Percentiles rank a stretch among this genome's conserved stretches.
Conservation (phyloP, 2,113 vertebrate genomes). For the Platycercus adscitus region DNA sequence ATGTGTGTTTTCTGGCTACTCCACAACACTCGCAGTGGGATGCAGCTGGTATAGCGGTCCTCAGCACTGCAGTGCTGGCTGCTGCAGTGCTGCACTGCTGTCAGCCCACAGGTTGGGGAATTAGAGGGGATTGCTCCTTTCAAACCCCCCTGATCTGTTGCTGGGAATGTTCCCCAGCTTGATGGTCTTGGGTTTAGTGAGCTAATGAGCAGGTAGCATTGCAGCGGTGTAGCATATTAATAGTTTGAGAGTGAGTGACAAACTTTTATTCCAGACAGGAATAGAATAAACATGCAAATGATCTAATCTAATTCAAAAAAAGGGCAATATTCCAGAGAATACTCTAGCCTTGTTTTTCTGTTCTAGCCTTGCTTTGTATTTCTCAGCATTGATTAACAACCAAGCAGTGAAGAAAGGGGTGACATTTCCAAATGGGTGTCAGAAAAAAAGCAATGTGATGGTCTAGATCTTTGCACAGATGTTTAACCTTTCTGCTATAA, state of each 20-base stretch:
- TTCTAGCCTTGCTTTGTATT: neutral
- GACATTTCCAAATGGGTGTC: neutral
- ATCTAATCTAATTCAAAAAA: neutral
- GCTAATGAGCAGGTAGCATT: neutral
- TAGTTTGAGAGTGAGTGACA: neutral
- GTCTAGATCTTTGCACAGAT: neutral
- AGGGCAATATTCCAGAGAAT: neutral
- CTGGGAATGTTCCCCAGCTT: neutral
- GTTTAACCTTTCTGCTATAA: neutral
- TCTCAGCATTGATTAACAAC: neutral
- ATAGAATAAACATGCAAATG: neutral
- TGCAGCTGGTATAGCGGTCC: rapidly evolving
- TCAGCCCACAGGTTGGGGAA: neutral
- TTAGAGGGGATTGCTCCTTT: neutral
- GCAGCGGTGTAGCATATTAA: neutral
- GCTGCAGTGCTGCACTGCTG: rapidly evolving
- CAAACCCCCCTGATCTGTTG: rapidly evolving
- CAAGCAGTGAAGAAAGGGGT: neutral
- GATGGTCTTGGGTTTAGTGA: neutral
- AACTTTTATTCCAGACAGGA: neutral
- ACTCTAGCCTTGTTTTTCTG: neutral
- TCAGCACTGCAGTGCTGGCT: rapidly evolving
- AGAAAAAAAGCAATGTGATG: neutral
- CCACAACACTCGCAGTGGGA: rapidly evolving
- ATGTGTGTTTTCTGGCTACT: neutral